Percentiles rank a stretch among this genome's conserved stretches.
Evolutionary conservation across 2,888 invertebrate species (phyloP).

Genomic region (Eurytoma adleriae): DNA sequence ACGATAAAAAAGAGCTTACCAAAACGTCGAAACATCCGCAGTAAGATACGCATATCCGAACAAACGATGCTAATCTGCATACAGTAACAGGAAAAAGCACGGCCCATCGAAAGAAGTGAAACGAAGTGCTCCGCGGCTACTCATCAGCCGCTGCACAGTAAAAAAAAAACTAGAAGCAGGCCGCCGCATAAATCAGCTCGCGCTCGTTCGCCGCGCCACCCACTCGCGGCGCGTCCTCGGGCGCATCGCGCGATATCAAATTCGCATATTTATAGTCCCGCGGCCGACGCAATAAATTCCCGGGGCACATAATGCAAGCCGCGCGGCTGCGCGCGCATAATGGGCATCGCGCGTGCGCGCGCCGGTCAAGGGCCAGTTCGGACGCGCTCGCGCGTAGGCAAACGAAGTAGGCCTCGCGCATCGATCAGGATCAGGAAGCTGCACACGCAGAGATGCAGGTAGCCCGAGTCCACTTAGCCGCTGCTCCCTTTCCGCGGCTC

Average conservation of each 20-base stretch:
- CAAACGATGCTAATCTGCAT: too few species aligned
- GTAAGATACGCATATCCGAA: too few species aligned
- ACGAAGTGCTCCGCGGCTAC: too few species aligned
- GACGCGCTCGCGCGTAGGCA: not conserved
- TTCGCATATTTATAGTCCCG: slow-evolving; percentile 30
- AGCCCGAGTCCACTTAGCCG: slow-evolving; percentile 19
- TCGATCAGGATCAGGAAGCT: slow-evolving; percentile 36
- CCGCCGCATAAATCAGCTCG: not conserved
- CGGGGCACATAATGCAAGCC: not conserved
- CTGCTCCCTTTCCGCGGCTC: not conserved
- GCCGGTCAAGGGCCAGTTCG: not conserved
- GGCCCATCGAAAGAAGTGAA: too few species aligned
- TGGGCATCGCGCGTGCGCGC: slow-evolving; percentile 6
- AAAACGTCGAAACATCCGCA: too few species aligned
- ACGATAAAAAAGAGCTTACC: too few species aligned
- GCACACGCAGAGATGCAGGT: slow-evolving; percentile 25
- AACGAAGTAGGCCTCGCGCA: not conserved
- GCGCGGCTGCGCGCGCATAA: not conserved
- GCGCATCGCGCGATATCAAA: slow-evolving; percentile 19
- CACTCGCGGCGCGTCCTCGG: slow-evolving; percentile 17
- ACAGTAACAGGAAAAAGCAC: too few species aligned
- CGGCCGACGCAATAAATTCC: slow-evolving; percentile 28
- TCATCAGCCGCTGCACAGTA: not conserved
- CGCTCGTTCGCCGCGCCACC: slow-evolving; percentile 28
- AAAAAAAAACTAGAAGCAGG: not conserved